Percentiles rank a stretch among this genome's conserved stretches.
Evolutionary conservation across 53 echinoderm and acorn worm species (phyloP).

Genomic region (Pentamera pediparva): DNA sequence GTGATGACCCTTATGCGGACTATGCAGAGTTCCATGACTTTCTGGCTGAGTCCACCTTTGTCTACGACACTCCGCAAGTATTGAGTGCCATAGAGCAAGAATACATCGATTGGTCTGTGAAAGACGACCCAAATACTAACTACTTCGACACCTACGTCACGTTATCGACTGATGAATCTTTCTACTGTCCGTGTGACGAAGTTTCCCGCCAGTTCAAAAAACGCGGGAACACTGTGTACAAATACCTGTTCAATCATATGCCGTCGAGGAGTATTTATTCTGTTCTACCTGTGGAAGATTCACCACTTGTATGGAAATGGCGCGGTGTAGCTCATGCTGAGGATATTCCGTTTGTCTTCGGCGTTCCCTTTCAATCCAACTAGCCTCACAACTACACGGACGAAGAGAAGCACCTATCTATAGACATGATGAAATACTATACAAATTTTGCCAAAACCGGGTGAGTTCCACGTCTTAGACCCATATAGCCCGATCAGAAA

Average conservation of each 20-base stretch:
- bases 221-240: slow-evolving; percentile 23
- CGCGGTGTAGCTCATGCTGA: slow-evolving; percentile 46
- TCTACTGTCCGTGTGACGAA: slow-evolving; percentile 46
- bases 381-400: slow-evolving; percentile 25
- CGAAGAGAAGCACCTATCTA: slow-evolving; percentile 40
- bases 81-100: slow-evolving; percentile 43
- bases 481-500: too few relatives aligned
- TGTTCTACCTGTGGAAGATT: neutral
- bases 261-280: slow-evolving; percentile 37
- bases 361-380: slow-evolving; percentile 19
- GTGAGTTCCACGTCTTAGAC: too few relatives aligned
- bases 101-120: slow-evolving; percentile 52
- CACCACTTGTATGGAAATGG: slow-evolving; percentile 18
- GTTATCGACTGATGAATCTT: slow-evolving; percentile 40
- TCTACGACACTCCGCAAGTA: slow-evolving; percentile 32
- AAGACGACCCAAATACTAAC: slow-evolving; percentile 44
- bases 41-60: slow-evolving; percentile 14
- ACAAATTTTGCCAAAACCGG: slow-evolving; percentile 73
- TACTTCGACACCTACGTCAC: slow-evolving; percentile 43
- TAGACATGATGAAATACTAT: slow-evolving; percentile 58
- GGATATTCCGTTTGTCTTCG: slow-evolving; percentile 58
- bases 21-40: slow-evolving; percentile 21
- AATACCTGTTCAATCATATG: slow-evolving; percentile 51
- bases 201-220: slow-evolving; percentile 26
- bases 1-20: neutral